These are phyloP conservation scores for Lutjanus campechanus DNA, from an alignment of 2,797 vertebrate genomes.

Conservation along the genomic window DNA sequence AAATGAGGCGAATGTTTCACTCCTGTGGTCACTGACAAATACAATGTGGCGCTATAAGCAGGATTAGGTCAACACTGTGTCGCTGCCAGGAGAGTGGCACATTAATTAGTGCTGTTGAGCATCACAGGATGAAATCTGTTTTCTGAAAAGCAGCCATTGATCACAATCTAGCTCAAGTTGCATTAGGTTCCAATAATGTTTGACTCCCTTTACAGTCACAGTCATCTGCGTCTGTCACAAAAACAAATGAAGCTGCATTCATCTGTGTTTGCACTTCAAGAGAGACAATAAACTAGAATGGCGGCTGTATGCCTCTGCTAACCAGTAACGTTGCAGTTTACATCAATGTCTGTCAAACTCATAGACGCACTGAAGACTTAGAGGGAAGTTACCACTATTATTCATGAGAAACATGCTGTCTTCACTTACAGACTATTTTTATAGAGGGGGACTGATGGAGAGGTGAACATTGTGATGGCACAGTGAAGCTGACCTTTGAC, in stretches of 20 bases:
- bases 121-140: conserved; percentile 40
- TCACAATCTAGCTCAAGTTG: conserved; percentile 26
- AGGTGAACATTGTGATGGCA: too few species aligned
- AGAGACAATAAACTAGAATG: background rate
- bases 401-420: too few species aligned
- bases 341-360: too few species aligned
- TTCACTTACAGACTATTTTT: too few species aligned
- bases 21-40: conserved; percentile 42
- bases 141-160: conserved; percentile 37
- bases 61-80: conserved; percentile 40
- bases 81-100: conserved; percentile 53
- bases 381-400: too few species aligned
- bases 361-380: too few species aligned
- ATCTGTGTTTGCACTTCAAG: background rate
- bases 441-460: too few species aligned
- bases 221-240: conserved; percentile 10
- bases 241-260: background rate
- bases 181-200: conserved; percentile 19
- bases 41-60: conserved; percentile 15
- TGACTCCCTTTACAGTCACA: conserved; percentile 7
- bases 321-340: too few species aligned
- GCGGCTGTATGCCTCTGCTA: too few species aligned
- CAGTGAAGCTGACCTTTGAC: too few species aligned
- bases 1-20: conserved; percentile 34
- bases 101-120: conserved; percentile 63